Percentiles rank a stretch among this genome's conserved stretches.
Conservation (phyloP, 2,797 vertebrate species). For the Zalophus californianus region DNA sequence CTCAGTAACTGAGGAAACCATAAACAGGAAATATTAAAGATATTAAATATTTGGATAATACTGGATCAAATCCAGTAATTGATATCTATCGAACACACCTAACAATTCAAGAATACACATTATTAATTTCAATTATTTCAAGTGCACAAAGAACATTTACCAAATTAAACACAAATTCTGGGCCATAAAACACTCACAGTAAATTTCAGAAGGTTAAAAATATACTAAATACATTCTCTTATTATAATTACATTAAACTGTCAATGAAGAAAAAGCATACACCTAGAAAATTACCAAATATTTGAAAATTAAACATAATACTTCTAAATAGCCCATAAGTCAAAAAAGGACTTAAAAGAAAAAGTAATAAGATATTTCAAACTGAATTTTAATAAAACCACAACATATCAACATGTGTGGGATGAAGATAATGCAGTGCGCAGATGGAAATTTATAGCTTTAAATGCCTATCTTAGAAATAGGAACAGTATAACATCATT, state of each 20-base stretch:
- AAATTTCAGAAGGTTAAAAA: neutral
- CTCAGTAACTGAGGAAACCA: neutral
- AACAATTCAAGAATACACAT: neutral
- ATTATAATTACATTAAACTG: neutral
- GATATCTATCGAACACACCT: neutral
- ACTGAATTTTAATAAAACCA: neutral
- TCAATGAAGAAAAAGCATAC: neutral
- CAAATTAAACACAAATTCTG: neutral
- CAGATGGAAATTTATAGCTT: neutral
- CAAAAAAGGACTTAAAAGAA: neutral
- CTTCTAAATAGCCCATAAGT: neutral
- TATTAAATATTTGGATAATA: neutral
- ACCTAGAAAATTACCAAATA: neutral
- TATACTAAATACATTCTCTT: neutral
- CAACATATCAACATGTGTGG: neutral
- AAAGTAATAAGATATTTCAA: neutral
- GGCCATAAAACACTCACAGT: neutral
- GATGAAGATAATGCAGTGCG: neutral
- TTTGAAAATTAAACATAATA: neutral
- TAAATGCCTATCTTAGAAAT: neutral
- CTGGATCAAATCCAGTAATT: neutral
- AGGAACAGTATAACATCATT: neutral
- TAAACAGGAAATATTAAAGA: neutral
- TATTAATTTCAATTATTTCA: neutral
- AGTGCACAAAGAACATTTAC: neutral